Percentiles rank a stretch among this genome's conserved stretches.
Evolutionary conservation across 23 tunicate genomes (phyloP).

Genomic region (Botrylloides violaceus): DNA sequence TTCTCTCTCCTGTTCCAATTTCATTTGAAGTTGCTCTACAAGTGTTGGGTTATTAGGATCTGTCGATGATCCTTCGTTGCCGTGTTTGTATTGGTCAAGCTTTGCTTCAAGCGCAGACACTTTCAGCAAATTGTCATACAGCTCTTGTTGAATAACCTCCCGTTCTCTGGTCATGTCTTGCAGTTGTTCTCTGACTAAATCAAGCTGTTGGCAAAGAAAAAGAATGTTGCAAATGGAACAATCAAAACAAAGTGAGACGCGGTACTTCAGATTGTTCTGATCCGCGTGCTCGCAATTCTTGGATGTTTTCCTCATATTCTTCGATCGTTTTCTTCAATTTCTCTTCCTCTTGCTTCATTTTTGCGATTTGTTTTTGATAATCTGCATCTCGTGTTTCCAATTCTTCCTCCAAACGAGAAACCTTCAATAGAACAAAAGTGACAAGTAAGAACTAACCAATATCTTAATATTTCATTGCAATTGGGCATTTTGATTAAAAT

Average conservation of each 20-base stretch:
- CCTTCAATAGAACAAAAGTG: conserved; percentile 31
- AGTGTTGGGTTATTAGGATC: conserved; percentile 41
- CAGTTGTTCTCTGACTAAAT: conserved; percentile 13
- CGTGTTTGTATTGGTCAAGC: conserved; percentile 75
- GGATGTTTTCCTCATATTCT: conserved; percentile 35
- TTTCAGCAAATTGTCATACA: conserved; percentile 46
- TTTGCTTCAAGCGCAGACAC: conserved; percentile 68
- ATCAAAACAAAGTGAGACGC: background rate
- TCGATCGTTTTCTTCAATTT: conserved; percentile 24
- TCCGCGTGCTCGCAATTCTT: conserved; percentile 17
- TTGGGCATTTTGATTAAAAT: too few species aligned
- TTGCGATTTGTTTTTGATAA: conserved; percentile 36
- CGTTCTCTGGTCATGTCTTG: conserved; percentile 43
- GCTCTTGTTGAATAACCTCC: conserved; percentile 69
- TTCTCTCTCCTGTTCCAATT: conserved; percentile 37
- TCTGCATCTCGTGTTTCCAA: conserved; percentile 41
- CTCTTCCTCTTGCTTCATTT: conserved; percentile 26
- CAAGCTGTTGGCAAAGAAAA: conserved; percentile 6
- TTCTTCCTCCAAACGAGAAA: conserved; percentile 73
- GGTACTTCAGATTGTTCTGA: conserved; percentile 19
- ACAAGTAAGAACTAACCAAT: background rate
- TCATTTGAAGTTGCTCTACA: conserved; percentile 33
- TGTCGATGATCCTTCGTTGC: conserved; percentile 32
- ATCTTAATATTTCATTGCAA: too few species aligned
- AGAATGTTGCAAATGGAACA: too few species aligned